Base-by-base conservation (phyloP, 2,797 vertebrate species). In the Prionace glauca region DNA sequence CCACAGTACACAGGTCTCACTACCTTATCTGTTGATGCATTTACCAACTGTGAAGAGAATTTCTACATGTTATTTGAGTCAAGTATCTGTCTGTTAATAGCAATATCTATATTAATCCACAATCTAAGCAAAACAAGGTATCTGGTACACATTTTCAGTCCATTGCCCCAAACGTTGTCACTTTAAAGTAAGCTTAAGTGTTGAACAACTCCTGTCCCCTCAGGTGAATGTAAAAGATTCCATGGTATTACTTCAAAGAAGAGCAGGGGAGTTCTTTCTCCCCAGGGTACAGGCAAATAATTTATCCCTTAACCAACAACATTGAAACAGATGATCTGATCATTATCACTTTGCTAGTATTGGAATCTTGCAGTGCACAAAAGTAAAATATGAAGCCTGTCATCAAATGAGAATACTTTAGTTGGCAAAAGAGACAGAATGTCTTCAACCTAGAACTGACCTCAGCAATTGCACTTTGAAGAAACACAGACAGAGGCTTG, bases 11-110 rank as follows among this genome's bases (percentile, higher is more conserved):
- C 50, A 56, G 50, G 22, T 24, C 18, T 36, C 32, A 67, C 18
- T 18, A 67, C 1, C 88, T n/a, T 26, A 16, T 60, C 87, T 10
- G 65, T 9, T 56, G 84, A 88, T 92, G 62, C n/a, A 22, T 65
- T 92, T 69, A 92, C 18, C 62, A 92, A 41, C 90, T 92, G 90
- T 36, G n/a, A 41, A 67, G 18, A 32, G 90, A 67, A 92, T 92
- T 92, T 20, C 32, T 65, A 8, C 36, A 84, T 5, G 22, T 36
- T 41, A 36, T 22, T 67, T 65, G 24, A 36, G 90, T 56, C 32
- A 92, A 92, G 20, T 14, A 32, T 88, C 86, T 60, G 60, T 88
- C 26, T n/a, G n/a, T 91, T 36, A 10, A 62, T 67, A 92, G 16
- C 26, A 90, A 60, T 91, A 91, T 65, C 60, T 65, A n/a, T 65